Evolutionary conservation across 1,140 invertebrate genomes (phyloP), one percentile per base, ranked within the genome.

Genomic region (Plodia interpunctella): DNA sequence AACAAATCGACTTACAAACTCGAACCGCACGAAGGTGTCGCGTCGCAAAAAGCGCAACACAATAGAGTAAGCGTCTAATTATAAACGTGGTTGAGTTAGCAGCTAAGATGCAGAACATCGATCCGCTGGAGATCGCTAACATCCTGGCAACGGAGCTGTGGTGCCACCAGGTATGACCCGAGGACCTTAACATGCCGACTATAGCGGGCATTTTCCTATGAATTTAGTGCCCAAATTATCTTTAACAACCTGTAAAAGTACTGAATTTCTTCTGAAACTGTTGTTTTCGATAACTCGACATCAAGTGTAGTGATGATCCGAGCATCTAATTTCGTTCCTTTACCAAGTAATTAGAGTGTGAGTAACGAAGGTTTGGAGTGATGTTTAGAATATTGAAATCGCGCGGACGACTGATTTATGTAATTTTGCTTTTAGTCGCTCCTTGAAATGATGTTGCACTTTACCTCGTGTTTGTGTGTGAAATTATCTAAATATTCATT

Each of bases 71-170:
- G 80, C 81, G 83, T 82, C 87, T 89, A 89, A 89, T 84, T 82
- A 80, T 89, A 89, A 85, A 78, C 84, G 84, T 80, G 78, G 73
- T 78, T 77, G 76, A 76, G 69, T 68, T 68, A 77, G 64, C 72
- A 70, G 68, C 57, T 60, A 71, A 79, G 64, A 87, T 89, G 84
- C 84, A 87, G 83, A 85, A 89, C 83, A 93, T 95, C 89, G 94
- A 95, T 91, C 93, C 94, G 70, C 92, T 93, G 90, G 94, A 95
- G 90, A 93, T 95, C 81, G 93, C 94, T 61, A 94, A 93, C 88
- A 94, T 95, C 85, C 91, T 95, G 69, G 94, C 94, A 72, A 94
- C 94, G 83, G 94, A 95, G 91, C 91, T 95, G 83, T 94, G 94
- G 87, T 94, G 93, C 90, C 87, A 89, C 60, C 94, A 95, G 94